phyloP scores from a whole-genome alignment of 2,888 invertebrate species.

The Odontothrips loti region DNA sequence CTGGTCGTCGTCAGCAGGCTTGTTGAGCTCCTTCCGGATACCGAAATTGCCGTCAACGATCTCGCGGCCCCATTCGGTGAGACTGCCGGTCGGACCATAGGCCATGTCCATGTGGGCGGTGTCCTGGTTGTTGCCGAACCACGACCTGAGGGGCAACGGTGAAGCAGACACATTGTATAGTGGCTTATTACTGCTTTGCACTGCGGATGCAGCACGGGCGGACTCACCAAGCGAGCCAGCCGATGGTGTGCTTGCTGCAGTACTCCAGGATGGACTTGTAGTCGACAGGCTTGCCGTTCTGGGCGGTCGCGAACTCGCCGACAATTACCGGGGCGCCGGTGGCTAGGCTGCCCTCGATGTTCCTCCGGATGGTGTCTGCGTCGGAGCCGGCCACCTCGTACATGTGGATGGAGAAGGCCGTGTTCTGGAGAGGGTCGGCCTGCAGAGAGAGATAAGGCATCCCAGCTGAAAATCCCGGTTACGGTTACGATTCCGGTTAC shows the following conservation, averaged over 20 bases:
- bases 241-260: background rate
- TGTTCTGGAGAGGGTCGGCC: background rate
- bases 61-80: background rate
- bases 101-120: background rate
- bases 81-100: background rate
- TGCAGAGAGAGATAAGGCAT: no score
- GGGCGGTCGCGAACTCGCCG: background rate
- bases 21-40: background rate
- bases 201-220: no score
- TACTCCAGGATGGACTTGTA: background rate
- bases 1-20: no score
- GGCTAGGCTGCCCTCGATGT: background rate
- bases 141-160: background rate
- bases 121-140: background rate
- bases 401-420: conserved; percentile 10
- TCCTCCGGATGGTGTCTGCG: background rate
- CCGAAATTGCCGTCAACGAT: background rate
- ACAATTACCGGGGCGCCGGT: background rate
- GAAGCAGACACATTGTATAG: no score
- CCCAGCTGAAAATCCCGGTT: no score
- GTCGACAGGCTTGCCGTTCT: background rate
- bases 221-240: background rate
- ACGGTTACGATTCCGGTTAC: no score
- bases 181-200: no score
- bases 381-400: background rate